Evolutionary conservation across 1,140 invertebrate genomes (phyloP).

Genomic region (Nebria ingens): DNA sequence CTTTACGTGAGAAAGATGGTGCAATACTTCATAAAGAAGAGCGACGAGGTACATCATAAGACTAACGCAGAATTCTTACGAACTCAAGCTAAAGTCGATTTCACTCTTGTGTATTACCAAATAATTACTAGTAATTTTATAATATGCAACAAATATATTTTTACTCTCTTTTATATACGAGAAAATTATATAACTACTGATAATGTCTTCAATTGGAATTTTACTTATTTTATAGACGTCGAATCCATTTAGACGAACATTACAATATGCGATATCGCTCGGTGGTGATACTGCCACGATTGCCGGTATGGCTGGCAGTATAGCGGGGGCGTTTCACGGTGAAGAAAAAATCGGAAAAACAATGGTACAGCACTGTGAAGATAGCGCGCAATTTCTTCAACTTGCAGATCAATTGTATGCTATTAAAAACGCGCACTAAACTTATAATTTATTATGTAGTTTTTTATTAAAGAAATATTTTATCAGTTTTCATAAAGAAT

Average conservation of each 20-base stretch:
- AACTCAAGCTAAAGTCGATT: slow-evolving; percentile 14
- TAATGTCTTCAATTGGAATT: too few relatives aligned
- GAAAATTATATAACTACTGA: slow-evolving; percentile 18
- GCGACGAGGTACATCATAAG: too few relatives aligned
- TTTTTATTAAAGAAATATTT: too few relatives aligned
- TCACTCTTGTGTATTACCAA: neutral
- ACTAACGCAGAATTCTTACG: too few relatives aligned
- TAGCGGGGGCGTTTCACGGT: slow-evolving; percentile 64
- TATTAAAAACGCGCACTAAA: too few relatives aligned
- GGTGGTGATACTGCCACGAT: slow-evolving; percentile 77
- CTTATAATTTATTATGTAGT: too few relatives aligned
- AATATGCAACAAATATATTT: slow-evolving; percentile 6
- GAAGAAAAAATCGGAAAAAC: slow-evolving; percentile 45
- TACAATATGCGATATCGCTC: slow-evolving; percentile 58
- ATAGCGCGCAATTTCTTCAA: slow-evolving; percentile 38
- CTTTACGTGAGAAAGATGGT: too few relatives aligned
- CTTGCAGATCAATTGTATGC: slow-evolving; percentile 40
- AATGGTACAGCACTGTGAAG: slow-evolving; percentile 54
- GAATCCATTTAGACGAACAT: slow-evolving; percentile 51
- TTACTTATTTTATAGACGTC: slow-evolving; percentile 34
- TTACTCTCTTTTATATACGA: neutral
- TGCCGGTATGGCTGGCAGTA: slow-evolving; percentile 65
- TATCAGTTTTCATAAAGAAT: too few relatives aligned
- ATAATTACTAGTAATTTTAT: slow-evolving; percentile 13
- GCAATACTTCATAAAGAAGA: too few relatives aligned